Evolutionary conservation across 1,140 invertebrate genomes (phyloP).

Genomic region (Antheraea mylitta): DNA sequence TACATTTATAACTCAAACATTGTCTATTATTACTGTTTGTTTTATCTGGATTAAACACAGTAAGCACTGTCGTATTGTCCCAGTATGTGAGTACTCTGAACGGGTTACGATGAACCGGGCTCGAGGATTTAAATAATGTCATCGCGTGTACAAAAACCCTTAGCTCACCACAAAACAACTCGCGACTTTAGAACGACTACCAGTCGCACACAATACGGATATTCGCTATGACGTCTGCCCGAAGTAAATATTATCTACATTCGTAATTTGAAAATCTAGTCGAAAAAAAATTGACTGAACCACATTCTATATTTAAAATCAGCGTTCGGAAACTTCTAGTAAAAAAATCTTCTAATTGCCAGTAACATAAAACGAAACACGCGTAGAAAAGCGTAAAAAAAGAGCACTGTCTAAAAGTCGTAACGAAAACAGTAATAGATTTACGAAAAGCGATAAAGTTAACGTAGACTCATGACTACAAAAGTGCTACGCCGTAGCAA

Average conservation of each 20-base stretch:
- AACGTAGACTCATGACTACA: neutral
- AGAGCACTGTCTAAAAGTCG: too few relatives aligned
- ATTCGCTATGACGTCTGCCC: slow-evolving; percentile 19
- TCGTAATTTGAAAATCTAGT: neutral
- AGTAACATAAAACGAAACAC: too few relatives aligned
- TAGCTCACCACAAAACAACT: slow-evolving; percentile 26
- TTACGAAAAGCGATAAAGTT: neutral
- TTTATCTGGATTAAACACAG: neutral
- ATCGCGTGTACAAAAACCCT: slow-evolving; percentile 31
- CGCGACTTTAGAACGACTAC: slow-evolving; percentile 16
- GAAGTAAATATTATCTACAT: neutral
- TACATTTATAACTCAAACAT: too few relatives aligned
- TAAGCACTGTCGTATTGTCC: neutral
- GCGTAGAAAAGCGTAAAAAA: too few relatives aligned
- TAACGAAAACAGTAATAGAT: neutral
- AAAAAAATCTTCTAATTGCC: neutral
- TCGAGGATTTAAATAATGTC: slow-evolving; percentile 13
- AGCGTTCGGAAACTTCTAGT: neutral
- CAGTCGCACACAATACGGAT: slow-evolving; percentile 25
- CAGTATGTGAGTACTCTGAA: neutral
- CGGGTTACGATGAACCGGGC: slow-evolving; percentile 14
- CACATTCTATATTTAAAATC: neutral
- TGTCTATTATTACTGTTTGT: too few relatives aligned
- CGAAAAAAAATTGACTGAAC: too few relatives aligned
- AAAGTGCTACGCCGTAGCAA: slow-evolving; percentile 7